Evolutionary conservation across 2,113 vertebrate genomes (phyloP).

Genomic region (Protobothrops mucrosquamatus): DNA sequence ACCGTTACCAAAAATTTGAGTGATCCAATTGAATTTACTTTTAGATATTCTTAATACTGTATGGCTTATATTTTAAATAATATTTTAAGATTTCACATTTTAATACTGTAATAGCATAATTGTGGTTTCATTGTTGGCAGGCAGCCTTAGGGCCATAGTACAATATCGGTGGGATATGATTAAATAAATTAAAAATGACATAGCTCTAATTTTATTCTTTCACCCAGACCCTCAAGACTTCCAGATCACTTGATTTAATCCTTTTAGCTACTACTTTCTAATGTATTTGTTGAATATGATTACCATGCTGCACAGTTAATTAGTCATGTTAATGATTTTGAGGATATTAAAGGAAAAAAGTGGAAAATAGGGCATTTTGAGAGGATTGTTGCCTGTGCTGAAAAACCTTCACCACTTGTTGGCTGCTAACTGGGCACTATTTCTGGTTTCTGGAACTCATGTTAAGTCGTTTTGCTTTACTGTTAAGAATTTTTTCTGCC

Average conservation of each 20-base stretch:
- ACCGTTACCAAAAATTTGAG: not conserved
- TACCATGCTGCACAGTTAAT: not conserved
- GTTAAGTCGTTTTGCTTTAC: not conserved
- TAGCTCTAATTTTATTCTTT: not conserved
- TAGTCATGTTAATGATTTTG: not conserved
- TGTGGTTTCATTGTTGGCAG: not conserved
- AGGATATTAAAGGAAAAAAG: not conserved
- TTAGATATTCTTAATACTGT: not conserved
- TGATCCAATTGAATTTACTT: not conserved
- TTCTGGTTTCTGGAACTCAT: not conserved
- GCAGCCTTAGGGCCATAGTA: not conserved
- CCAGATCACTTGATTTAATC: not conserved
- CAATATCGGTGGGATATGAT: not conserved
- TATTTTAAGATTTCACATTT: not conserved
- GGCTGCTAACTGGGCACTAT: not conserved
- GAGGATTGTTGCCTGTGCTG: not conserved
- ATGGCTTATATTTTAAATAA: not conserved
- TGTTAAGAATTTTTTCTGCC: not conserved
- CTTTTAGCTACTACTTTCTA: not conserved
- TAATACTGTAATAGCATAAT: not conserved
- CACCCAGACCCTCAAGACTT: not conserved
- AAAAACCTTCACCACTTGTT: not conserved
- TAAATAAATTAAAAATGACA: not conserved
- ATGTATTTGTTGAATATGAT: not conserved
- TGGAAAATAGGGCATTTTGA: not conserved